phyloP scores from a whole-genome alignment of 2,797 vertebrate species.

The Xiphophorus birchmanni region DNA sequence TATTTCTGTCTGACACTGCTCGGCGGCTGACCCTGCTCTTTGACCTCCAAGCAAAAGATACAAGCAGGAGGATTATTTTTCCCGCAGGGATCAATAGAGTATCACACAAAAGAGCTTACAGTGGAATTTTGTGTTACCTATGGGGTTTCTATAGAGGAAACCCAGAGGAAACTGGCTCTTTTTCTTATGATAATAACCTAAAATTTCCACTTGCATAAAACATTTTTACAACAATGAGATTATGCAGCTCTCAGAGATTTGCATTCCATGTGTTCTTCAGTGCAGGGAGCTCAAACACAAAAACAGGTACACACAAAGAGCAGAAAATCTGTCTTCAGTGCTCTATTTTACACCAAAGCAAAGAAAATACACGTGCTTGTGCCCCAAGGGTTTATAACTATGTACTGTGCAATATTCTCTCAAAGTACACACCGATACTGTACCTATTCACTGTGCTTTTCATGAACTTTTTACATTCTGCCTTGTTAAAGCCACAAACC shows the following conservation, averaged over 20 bases:
- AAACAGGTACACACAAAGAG: background rate
- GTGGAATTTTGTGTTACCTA: conserved; percentile 34
- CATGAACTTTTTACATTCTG: background rate
- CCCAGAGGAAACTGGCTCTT: background rate
- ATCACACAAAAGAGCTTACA: conserved; percentile 46
- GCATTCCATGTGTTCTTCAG: background rate
- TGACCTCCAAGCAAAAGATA: conserved; percentile 50
- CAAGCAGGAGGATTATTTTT: conserved; percentile 55
- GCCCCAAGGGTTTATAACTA: conserved; percentile 40
- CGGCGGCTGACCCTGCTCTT: conserved; percentile 43
- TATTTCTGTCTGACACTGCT: conserved; percentile 41
- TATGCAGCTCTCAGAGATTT: conserved; percentile 10
- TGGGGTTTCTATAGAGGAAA: conserved; percentile 16
- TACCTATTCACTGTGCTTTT: background rate
- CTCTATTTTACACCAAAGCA: conserved; percentile 9
- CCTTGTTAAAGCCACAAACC: background rate
- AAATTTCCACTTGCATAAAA: conserved; percentile 15
- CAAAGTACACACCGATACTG: background rate
- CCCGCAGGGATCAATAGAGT: conserved; percentile 46
- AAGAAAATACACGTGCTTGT: conserved; percentile 18
- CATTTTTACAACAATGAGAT: conserved; percentile 3
- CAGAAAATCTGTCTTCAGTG: conserved; percentile 8
- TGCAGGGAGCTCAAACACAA: background rate
- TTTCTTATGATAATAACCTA: conserved; percentile 21
- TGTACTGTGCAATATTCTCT: conserved; percentile 15